Percentiles rank a stretch among this genome's conserved stretches.
Conservation (phyloP, 2,888 invertebrate genomes). For the Melipona beecheii region DNA sequence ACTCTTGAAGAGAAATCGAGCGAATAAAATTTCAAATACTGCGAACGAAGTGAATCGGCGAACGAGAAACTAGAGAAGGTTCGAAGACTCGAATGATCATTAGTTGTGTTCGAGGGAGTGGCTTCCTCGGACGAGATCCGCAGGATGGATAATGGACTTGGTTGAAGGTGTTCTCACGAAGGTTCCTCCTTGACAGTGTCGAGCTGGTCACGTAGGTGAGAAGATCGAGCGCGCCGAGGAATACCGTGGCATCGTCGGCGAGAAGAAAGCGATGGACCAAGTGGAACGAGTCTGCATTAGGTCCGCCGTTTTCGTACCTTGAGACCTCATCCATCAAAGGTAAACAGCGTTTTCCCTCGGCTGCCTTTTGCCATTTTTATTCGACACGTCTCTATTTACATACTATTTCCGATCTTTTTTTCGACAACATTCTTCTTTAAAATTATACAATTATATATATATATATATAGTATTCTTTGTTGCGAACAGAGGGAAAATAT, state of each 20-base stretch:
- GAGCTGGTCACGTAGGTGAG: not conserved
- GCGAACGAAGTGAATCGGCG: no score
- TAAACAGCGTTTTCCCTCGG: slow-evolving; percentile 36
- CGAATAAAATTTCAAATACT: no score
- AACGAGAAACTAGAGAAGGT: not conserved
- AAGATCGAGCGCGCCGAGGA: slow-evolving; percentile 24
- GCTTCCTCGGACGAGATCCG: not conserved
- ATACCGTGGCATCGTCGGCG: not conserved
- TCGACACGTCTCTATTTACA: slow-evolving; percentile 3
- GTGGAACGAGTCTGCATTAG: slow-evolving; percentile 19
- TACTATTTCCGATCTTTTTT: not conserved
- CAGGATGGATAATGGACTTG: slow-evolving; percentile 38
- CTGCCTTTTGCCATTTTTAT: not conserved
- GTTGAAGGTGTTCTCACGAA: slow-evolving; percentile 6
- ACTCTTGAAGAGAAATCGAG: no score
- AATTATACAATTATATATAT: no score
- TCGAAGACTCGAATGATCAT: not conserved
- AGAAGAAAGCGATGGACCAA: slow-evolving; percentile 52
- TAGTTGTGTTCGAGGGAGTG: not conserved
- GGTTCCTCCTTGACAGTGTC: not conserved
- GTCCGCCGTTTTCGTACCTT: slow-evolving; percentile 29
- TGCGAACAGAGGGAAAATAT: no score
- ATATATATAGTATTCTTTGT: no score
- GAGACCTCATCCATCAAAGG: slow-evolving; percentile 57
- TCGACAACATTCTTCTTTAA: not conserved